Base-by-base conservation (phyloP, 2,888 invertebrate species). In the Slavum lentiscoides region DNA sequence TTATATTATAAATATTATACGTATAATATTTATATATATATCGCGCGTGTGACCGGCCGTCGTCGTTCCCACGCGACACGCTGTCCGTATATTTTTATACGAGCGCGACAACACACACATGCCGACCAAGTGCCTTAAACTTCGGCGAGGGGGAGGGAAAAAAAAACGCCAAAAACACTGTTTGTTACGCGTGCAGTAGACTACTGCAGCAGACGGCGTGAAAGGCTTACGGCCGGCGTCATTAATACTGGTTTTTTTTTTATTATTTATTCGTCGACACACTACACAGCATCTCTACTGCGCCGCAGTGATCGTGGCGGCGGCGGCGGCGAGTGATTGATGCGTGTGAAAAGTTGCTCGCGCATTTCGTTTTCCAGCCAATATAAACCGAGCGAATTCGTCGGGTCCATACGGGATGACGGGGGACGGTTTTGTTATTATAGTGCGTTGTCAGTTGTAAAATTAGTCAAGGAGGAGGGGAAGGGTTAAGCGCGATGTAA, bases 301-400 rank as follows among this genome's bases (percentile, higher is more conserved):
- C 43, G 43, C 8, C 9, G 1, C 43, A 43, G 2, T 30, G 4
- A 4, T 30, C 4, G 4, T 30, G 1, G 30, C 30, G 37, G 37
- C 9, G 21, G 23, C 30, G 67, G 49, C 49, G 61, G 15, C 68
- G 76, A 76, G 37, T 62, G 77, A 77, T 77, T 70, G 43, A 77
- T 77, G 69, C 30, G 77, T 69, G 69, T 77, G 77, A 77, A 77
- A 69, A 69, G 67, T 53, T 11, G 55, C 19, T 30, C 30, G 19
- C 19, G 55, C 6, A 19, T 55, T 55, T 19, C 55, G 55, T 55
- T 17, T 55, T 55, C 19, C 19, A 7, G 19, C 55, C 55, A 55
- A 19, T 55, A 49, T 1, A 1, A 43, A 13, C 49, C 13, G 49
- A 13, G 19, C 4, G 19, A 55, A 55, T 55, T 8, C 19, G 17